Base-by-base conservation (phyloP, 2,888 invertebrate genomes). In the Lepeophtheirus nordmannii region DNA sequence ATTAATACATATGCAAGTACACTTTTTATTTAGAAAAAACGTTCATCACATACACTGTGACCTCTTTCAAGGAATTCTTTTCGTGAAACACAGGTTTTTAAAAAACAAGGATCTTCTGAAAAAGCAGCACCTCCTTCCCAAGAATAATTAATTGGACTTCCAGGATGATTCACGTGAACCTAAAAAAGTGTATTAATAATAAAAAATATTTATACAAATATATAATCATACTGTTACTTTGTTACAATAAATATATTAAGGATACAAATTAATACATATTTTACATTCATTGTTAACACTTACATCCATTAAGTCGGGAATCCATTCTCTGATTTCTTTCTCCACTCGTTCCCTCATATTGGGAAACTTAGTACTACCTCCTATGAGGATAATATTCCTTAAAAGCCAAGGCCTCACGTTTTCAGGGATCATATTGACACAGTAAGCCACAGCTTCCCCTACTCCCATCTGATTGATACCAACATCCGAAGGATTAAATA, bases 401-500 rank as follows among this genome's bases (percentile, higher is more conserved):
- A 87, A 80, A 69, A 98, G 79, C 74, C 84, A 84, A 11, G 87
- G 84, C 71, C 83, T 85, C 62, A 87, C 78, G 71, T 85, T 83
- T n/a, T 67, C 80, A 0, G 89, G 86, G 70, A 89, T 88, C 0
- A 80, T 76, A 64, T 82, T 80, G n/a, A 94, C 81, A 0, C 85
- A 81, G 72, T 88, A 81, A 67, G 87, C 82, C 9, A 94, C 83
- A 0, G 89, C 86, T 78, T 97, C 94, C 0, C 89, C 82, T 68
- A 98, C 84, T 0, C 98, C 98, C 84, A 92, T 90, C 76, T 82
- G 80, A 65, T 84, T 82, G 69, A 98, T 87, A 0, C 92, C 94
- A 46, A 97, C 86, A 74, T 97, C 94, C 1, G 89, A 88, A 0
- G 98, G 98, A 73, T 87, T 83, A 74, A 99, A 96, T 3, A 98